phyloP scores from a whole-genome alignment of 2,888 invertebrate genomes.

The Drosophila ezoana region DNA sequence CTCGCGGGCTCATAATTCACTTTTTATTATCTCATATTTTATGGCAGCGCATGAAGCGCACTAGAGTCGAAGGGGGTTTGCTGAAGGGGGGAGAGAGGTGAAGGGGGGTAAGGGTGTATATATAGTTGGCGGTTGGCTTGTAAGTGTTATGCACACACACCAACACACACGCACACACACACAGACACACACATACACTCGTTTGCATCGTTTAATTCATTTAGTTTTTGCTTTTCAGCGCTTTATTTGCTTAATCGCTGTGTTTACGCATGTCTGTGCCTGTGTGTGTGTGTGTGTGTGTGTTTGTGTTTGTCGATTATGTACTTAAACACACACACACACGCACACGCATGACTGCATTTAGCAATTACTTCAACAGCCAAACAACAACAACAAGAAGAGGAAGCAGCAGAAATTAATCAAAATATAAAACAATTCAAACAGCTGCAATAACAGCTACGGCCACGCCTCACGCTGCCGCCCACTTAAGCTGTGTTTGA shows the following conservation, averaged over 20 bases:
- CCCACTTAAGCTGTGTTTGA: conserved; percentile 58
- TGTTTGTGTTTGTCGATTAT: conserved; percentile 42
- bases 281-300: conserved; percentile 22
- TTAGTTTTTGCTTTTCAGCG: conserved; percentile 66
- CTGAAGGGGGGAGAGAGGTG: background rate
- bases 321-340: conserved; percentile 31
- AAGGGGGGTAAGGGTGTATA: conserved; percentile 1
- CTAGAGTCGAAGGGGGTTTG: conserved; percentile 15
- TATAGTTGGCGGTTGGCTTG: conserved; percentile 28
- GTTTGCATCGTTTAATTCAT: conserved; percentile 69
- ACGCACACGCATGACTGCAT: conserved; percentile 43
- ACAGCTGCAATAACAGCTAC: conserved; percentile 40
- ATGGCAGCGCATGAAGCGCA: conserved; percentile 53
- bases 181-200: background rate
- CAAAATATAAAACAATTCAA: conserved; percentile 73
- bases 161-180: too few relatives aligned
- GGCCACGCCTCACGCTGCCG: conserved; percentile 20
- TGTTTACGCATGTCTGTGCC: conserved; percentile 8
- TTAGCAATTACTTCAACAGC: conserved; percentile 68
- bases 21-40: conserved; percentile 79
- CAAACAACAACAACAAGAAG: conserved; percentile 52
- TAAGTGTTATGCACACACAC: conserved; percentile 13
- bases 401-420: conserved; percentile 61
- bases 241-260: conserved; percentile 70
- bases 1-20: conserved; percentile 70